Conservation (phyloP, 2,888 invertebrate species). For the Steinernema scapterisci region DNA sequence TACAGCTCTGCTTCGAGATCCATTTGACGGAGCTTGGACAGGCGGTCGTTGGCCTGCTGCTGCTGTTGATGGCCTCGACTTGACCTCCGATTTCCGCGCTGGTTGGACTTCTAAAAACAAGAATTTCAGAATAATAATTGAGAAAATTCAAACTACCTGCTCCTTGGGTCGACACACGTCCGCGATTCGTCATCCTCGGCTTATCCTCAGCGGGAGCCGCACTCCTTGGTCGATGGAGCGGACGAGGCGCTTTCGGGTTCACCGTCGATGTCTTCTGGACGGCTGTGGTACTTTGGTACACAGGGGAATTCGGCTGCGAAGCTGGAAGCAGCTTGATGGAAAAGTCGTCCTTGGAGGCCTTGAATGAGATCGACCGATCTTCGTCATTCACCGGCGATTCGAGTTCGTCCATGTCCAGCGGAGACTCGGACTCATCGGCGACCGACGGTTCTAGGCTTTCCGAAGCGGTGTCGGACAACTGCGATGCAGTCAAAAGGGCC, state of each 20-base stretch:
- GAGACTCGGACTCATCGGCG: slow-evolving; percentile 14
- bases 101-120: not conserved
- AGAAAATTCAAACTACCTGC: not conserved
- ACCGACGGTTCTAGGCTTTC: not conserved
- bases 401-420: slow-evolving; percentile 19
- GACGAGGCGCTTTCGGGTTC: not conserved
- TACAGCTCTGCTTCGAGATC: not conserved
- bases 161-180: not conserved
- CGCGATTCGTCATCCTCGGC: not conserved
- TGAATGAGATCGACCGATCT: not conserved
- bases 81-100: not conserved
- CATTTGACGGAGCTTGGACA: not conserved
- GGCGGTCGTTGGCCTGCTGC: not conserved
- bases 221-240: not conserved
- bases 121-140: too few relatives aligned
- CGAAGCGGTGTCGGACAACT: not conserved
- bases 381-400: slow-evolving; percentile 13
- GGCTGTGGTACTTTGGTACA: not conserved
- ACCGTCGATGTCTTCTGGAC: not conserved
- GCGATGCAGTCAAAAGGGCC: slow-evolving; percentile 13
- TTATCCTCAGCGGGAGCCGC: not conserved
- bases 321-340: not conserved
- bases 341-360: not conserved
- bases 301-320: slow-evolving; percentile 1
- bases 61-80: not conserved